Conservation (phyloP, 2,797 vertebrate species). For the Gila robusta region DNA sequence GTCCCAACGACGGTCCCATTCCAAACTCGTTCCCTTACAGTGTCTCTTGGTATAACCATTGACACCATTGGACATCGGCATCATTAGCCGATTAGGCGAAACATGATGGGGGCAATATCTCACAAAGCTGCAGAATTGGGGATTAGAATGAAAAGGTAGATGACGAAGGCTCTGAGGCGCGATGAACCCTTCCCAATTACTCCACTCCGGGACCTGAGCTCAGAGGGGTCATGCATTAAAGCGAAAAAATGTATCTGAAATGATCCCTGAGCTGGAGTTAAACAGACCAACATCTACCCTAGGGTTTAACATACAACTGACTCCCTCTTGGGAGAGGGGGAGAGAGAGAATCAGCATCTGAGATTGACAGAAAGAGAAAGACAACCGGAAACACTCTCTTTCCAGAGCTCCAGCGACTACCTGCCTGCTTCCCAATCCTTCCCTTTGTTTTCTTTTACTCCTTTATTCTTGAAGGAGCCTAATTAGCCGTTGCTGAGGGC, state of each 20-base stretch:
- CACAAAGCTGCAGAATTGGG: conserved; percentile 71
- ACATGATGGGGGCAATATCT: conserved; percentile 71
- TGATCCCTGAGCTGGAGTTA: conserved; percentile 70
- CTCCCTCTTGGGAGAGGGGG: conserved; percentile 42
- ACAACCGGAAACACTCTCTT: conserved; percentile 59
- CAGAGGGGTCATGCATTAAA: conserved; percentile 82
- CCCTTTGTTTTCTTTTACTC: conserved; percentile 94
- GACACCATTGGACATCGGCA: conserved; percentile 85
- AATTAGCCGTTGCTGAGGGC: conserved; percentile 96
- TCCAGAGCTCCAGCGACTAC: conserved; percentile 78
- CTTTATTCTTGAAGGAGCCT: conserved; percentile 97
- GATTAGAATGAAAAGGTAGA: conserved; percentile 45
- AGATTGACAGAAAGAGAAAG: conserved; percentile 46
- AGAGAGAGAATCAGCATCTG: conserved; percentile 17
- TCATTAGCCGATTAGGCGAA: conserved; percentile 82
- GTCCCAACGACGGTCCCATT: neutral
- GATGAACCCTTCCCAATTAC: conserved; percentile 84
- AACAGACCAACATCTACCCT: conserved; percentile 34
- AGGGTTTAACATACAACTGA: conserved; percentile 31
- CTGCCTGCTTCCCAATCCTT: conserved; percentile 78
- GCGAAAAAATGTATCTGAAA: conserved; percentile 90
- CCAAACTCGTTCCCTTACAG: neutral
- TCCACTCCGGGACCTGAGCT: conserved; percentile 73
- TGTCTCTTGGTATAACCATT: conserved; percentile 76
- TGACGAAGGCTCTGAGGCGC: conserved; percentile 72